Evolutionary conservation across 2,113 vertebrate genomes (phyloP), one percentile per base, ranked within the genome.

Genomic region (Salvator merianae): DNA sequence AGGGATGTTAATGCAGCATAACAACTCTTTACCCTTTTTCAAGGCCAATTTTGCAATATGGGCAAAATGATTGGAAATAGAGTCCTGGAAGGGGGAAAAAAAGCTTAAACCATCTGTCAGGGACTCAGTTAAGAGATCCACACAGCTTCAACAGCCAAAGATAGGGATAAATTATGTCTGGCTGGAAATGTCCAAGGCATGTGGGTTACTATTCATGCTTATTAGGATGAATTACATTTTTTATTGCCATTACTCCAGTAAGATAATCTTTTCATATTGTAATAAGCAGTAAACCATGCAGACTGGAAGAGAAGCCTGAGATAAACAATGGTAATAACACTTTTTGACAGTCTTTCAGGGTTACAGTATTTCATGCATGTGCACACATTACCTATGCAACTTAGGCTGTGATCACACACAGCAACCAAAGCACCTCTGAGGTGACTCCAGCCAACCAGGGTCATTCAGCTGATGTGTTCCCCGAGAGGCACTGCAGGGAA

Each of bases 31-130:
- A 95, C 94, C 96, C 94, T 96, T 96, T 96, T 95, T 93, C 95
- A 96, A 96, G 95, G 96, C 96, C 96, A 96, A 94, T 95, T 96
- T 95, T 96, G 95, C 94, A 96, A 96, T 96, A 96, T 94, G 95
- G 92, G 94, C 91, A 95, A 95, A 96, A 95, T 95, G 94, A 95
- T 91, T 96, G 94, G 93, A 96, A 96, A 95, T 91, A 89, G 90
- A 95, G 92, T 93, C 93, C 93, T 94, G 93, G 94, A 96, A 77
- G 36, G 59, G 26, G 59, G 47, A 26, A 30, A 3, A 36, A 18
- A 95, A 78, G 86, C 95, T 94, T 93, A 95, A 96, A 95, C 96
- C 96, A 97, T 97, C 96, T 97, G 96, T 96, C 95, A 96, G 94
- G 94, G 95, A 94, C 94, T 96, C 91, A 3, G 95, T 94, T 96